Conservation (phyloP, 1,140 invertebrate genomes). For the Bombus waltoni region DNA sequence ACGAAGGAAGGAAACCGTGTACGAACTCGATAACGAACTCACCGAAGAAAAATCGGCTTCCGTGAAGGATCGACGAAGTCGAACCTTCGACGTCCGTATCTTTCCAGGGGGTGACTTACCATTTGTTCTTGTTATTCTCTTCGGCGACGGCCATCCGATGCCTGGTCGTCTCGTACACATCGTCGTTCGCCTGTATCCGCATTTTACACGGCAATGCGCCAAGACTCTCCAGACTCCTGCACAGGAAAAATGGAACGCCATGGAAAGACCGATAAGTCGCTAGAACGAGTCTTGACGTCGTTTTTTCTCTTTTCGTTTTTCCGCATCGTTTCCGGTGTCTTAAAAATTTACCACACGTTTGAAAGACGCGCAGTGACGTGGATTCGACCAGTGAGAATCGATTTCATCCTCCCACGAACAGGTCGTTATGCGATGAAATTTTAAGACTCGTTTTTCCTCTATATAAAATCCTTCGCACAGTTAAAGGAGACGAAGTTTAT, state of each 20-base stretch:
- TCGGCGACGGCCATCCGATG: conserved; percentile 94
- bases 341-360: not conserved
- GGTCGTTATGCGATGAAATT: not conserved
- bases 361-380: not conserved
- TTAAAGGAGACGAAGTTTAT: too few relatives aligned
- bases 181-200: conserved; percentile 95
- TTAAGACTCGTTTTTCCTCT: not conserved
- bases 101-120: conserved; percentile 83
- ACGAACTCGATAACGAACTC: not conserved
- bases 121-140: conserved; percentile 95
- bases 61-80: conserved; percentile 20
- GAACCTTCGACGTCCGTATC: not conserved
- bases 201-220: conserved; percentile 93
- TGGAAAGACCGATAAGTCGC: conserved; percentile 10
- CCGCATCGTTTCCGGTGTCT: not conserved
- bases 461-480: too few relatives aligned
- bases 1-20: too few relatives aligned
- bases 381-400: not conserved
- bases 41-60: conserved; percentile 21
- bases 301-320: not conserved
- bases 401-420: not conserved
- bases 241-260: conserved; percentile 43
- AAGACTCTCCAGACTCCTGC: conserved; percentile 88
- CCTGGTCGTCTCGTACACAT: conserved; percentile 95
- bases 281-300: not conserved